Conservation (phyloP, 2,888 invertebrate genomes). For the Trachelus troglodyta region DNA sequence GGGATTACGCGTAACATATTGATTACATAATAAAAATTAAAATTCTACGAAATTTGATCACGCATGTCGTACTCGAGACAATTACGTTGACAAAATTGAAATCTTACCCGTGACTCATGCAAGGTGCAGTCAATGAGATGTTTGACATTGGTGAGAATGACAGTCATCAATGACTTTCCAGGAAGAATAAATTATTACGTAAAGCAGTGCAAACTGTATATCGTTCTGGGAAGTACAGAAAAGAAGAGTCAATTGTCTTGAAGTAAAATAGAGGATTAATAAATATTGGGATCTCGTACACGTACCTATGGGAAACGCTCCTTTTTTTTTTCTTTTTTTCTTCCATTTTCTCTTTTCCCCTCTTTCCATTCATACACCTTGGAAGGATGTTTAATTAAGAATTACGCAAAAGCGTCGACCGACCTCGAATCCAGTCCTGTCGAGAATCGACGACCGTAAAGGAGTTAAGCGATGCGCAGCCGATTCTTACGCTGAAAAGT, state of each 20-base stretch:
- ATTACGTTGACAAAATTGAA: no score
- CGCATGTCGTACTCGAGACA: no score
- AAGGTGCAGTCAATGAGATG: no score
- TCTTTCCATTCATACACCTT: not conserved
- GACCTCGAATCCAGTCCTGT: not conserved
- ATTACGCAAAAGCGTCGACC: not conserved
- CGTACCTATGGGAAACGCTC: not conserved
- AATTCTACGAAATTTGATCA: no score
- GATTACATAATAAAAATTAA: no score
- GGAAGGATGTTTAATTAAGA: not conserved
- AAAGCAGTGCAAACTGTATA: not conserved
- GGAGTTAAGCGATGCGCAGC: constrained; percentile 14
- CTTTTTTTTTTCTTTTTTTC: not conserved
- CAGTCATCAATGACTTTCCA: no score
- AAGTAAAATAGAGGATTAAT: not conserved
- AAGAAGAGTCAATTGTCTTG: not conserved
- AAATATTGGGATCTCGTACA: not conserved
- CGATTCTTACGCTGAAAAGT: constrained; percentile 29
- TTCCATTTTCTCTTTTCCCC: no score
- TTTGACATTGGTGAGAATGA: no score
- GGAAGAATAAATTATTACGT: not conserved
- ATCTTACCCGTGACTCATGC: no score
- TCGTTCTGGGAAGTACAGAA: not conserved
- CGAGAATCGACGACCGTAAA: not conserved
- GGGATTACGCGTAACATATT: no score